phyloP scores from a whole-genome alignment of 2,113 vertebrate species.

The Apaloderma vittatum region DNA sequence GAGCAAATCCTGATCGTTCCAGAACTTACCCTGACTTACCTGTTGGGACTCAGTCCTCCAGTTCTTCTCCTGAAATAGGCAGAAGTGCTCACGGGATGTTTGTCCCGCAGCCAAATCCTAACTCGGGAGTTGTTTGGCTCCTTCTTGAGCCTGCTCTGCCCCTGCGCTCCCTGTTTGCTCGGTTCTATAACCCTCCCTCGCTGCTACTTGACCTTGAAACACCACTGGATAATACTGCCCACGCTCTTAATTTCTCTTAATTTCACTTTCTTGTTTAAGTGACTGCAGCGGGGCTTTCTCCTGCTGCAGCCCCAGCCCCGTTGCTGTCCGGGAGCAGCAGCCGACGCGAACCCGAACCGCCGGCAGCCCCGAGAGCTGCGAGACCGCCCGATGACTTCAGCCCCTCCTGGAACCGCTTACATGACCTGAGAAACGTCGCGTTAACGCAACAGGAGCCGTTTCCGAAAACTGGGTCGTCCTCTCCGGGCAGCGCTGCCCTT shows the following conservation, averaged over 20 bases:
- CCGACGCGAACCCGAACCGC: too few relatives aligned
- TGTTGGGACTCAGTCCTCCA: background rate
- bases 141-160: background rate
- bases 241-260: accelerated
- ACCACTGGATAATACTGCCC: accelerated
- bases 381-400: background rate
- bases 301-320: background rate
- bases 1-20: accelerated
- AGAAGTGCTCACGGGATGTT: background rate
- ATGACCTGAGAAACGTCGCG: accelerated
- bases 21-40: background rate
- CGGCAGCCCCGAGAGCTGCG: background rate
- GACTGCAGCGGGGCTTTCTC: accelerated
- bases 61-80: background rate
- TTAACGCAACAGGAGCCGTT: accelerated
- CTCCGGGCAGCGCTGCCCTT: background rate
- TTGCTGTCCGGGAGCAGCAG: background rate
- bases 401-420: background rate
- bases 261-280: background rate
- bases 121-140: background rate
- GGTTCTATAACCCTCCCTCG: background rate
- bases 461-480: background rate
- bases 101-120: accelerated
- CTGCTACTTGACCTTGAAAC: background rate
- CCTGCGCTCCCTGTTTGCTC: background rate